phyloP scores from a whole-genome alignment of 2,797 vertebrate genomes.

The Phoxinus dragarum region DNA sequence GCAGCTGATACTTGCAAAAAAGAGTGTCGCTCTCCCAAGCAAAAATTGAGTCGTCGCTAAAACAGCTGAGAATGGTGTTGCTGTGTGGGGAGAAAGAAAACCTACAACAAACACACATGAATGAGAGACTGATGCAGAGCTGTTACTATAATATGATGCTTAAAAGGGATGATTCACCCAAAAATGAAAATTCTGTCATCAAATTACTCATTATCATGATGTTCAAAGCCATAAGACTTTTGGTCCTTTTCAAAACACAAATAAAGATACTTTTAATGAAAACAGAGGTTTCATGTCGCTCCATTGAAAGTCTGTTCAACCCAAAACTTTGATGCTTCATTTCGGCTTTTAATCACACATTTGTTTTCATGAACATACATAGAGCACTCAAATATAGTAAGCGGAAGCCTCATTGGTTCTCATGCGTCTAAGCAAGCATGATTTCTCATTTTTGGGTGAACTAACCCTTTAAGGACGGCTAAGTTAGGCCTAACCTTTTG shows the following conservation, averaged over 20 bases:
- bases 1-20: conserved; percentile 90
- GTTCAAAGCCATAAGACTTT: background rate
- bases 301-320: background rate
- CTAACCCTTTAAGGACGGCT: background rate
- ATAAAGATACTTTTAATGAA: background rate
- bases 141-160: background rate
- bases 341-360: background rate
- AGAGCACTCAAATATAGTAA: background rate
- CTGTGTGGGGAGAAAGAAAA: conserved; percentile 94
- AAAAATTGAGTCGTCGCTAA: conserved; percentile 95
- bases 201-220: background rate
- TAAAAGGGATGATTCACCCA: background rate
- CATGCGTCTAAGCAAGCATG: background rate
- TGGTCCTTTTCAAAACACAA: background rate
- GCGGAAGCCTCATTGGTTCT: background rate
- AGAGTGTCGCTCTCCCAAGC: conserved; percentile 97
- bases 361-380: background rate
- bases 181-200: background rate
- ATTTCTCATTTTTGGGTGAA: background rate
- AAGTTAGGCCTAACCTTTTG: conserved; percentile 84
- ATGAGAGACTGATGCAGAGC: background rate
- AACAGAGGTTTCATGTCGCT: background rate
- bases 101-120: conserved; percentile 76
- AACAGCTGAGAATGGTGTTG: conserved; percentile 97
- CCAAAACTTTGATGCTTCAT: background rate